Conservation (phyloP, 1,140 invertebrate species). For the Coboldia fuscipes region DNA sequence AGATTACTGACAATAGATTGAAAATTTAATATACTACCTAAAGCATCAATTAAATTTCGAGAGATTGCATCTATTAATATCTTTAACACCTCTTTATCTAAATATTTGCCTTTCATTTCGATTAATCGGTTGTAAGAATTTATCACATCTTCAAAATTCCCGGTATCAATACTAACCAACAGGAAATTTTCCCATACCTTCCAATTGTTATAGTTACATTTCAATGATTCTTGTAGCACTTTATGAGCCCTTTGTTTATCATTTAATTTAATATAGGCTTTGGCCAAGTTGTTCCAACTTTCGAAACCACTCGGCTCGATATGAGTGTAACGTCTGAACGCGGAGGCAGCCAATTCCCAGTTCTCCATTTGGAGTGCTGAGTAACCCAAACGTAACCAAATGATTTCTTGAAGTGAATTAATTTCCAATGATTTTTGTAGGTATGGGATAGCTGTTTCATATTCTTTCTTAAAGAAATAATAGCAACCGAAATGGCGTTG, state of each 20-base stretch:
- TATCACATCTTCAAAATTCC: slow-evolving; percentile 56
- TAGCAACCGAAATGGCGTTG: slow-evolving; percentile 68
- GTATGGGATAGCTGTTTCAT: slow-evolving; percentile 51
- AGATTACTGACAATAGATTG: slow-evolving; percentile 3
- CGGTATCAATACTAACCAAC: slow-evolving; percentile 55
- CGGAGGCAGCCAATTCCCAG: slow-evolving; percentile 61
- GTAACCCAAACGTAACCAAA: slow-evolving; percentile 76
- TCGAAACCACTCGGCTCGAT: slow-evolving; percentile 81
- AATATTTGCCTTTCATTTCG: slow-evolving; percentile 62
- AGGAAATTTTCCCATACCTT: slow-evolving; percentile 93
- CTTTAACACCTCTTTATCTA: slow-evolving; percentile 54
- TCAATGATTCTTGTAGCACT: slow-evolving; percentile 69
- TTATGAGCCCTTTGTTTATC: slow-evolving; percentile 70
- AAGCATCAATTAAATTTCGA: slow-evolving; percentile 33
- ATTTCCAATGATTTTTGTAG: slow-evolving; percentile 60
- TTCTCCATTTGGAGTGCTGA: slow-evolving; percentile 56
- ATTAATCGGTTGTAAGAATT: slow-evolving; percentile 61
- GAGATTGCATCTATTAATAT: slow-evolving; percentile 51
- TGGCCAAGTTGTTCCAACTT: slow-evolving; percentile 94
- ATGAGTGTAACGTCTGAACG: slow-evolving; percentile 68
- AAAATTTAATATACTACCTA: slow-evolving; percentile 23
- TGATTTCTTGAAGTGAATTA: slow-evolving; percentile 60
- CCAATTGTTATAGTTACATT: slow-evolving; percentile 90
- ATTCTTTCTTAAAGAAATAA: slow-evolving; percentile 53
- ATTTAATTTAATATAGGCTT: slow-evolving; percentile 71